Evolutionary conservation across 2,797 vertebrate species (phyloP).

Genomic region (Chloroceryle amazona): DNA sequence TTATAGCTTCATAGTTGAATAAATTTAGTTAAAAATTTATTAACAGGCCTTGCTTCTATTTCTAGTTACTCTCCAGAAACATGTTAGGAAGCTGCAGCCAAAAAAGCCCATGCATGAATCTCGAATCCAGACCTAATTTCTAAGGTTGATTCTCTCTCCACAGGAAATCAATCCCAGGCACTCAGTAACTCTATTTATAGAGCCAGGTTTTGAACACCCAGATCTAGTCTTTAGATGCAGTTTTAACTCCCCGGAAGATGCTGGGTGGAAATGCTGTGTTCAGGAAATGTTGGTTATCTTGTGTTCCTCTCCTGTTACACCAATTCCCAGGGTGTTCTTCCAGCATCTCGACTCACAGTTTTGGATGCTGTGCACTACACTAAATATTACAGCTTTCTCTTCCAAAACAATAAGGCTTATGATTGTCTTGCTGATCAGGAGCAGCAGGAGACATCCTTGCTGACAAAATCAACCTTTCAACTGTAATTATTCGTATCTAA

Average conservation of each 20-base stretch:
- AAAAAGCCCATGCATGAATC: background rate
- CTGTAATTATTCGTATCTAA: background rate
- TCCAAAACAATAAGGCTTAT: slow-evolving; percentile 12
- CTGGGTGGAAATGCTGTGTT: background rate
- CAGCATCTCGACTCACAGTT: background rate
- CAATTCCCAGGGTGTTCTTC: background rate
- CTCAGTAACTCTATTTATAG: background rate
- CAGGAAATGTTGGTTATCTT: background rate
- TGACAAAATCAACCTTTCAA: slow-evolving; percentile 30
- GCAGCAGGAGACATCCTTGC: background rate
- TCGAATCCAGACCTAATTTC: background rate
- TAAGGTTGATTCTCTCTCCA: background rate
- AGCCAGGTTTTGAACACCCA: background rate
- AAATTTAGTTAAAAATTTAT: slow-evolving; percentile 43
- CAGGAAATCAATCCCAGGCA: background rate
- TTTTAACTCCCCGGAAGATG: background rate
- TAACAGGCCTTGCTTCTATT: background rate
- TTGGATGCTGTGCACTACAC: fast-evolving
- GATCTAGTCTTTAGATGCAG: background rate
- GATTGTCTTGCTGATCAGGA: background rate
- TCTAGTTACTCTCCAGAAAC: slow-evolving; percentile 17
- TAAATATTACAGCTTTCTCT: background rate
- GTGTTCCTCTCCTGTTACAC: background rate
- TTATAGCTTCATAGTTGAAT: slow-evolving; percentile 12
- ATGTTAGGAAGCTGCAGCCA: background rate